These are phyloP conservation scores for Chrysochloris asiatica DNA, from an alignment of 2,113 vertebrate genomes.

Conservation along the genomic window DNA sequence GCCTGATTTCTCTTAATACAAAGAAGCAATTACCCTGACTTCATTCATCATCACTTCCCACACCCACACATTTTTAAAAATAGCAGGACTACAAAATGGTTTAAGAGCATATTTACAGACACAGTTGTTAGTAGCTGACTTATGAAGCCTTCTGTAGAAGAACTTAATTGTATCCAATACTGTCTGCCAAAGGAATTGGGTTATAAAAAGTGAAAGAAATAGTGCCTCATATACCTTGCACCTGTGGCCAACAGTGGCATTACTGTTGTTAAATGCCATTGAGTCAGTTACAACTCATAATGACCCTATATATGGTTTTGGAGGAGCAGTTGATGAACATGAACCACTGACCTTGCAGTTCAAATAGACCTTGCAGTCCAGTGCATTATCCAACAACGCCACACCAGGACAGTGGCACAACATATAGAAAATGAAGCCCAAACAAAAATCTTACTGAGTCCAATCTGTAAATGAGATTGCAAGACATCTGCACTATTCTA, in stretches of 20 bases:
- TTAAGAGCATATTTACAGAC: constrained; percentile 57
- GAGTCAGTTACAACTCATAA: too few species aligned
- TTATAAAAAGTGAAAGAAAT: background rate
- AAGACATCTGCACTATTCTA: background rate
- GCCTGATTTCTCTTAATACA: constrained; percentile 59
- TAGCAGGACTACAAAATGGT: constrained; percentile 54
- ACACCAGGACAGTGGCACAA: too few species aligned
- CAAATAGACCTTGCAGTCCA: too few species aligned
- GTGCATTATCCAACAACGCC: too few species aligned
- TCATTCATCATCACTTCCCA: constrained; percentile 70
- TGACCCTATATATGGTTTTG: too few species aligned
- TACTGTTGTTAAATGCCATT: too few species aligned
- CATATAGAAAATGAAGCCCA: background rate
- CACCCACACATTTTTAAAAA: constrained; percentile 65
- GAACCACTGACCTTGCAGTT: too few species aligned
- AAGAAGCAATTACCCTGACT: constrained; percentile 61
- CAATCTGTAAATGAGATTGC: background rate
- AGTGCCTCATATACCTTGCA: background rate
- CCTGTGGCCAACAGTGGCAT: background rate
- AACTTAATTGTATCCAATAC: constrained; percentile 21
- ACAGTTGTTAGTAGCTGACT: constrained; percentile 48
- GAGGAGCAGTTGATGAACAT: too few species aligned
- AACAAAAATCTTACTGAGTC: background rate
- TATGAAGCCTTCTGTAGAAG: constrained; percentile 22
- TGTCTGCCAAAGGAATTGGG: background rate